These are phyloP conservation scores for Nephotettix cincticeps DNA, from an alignment of 1,140 invertebrate species.

Conservation along the genomic window DNA sequence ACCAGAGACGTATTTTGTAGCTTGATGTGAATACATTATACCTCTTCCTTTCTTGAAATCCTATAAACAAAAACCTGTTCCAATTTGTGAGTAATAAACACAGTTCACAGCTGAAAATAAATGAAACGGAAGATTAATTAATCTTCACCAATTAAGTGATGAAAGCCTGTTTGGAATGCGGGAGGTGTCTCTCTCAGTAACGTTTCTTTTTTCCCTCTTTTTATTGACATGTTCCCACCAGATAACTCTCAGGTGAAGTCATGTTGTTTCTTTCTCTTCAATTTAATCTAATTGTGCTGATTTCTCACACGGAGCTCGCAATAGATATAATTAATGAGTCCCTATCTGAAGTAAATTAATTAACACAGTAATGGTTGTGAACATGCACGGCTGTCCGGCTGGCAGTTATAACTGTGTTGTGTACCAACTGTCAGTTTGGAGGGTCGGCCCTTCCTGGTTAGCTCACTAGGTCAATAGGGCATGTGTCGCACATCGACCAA, in stretches of 20 bases:
- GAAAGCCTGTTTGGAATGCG: not conserved
- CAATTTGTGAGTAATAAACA: not conserved
- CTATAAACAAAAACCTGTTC: no score
- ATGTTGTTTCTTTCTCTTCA: constrained; percentile 1
- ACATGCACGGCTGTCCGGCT: not conserved
- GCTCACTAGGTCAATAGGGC: constrained; percentile 13
- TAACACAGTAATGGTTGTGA: not conserved
- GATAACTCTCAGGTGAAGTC: not conserved
- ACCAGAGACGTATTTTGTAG: no score
- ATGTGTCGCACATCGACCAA: not conserved
- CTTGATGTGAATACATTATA: no score
- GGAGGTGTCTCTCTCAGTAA: not conserved
- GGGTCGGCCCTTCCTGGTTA: not conserved
- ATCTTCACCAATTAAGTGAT: not conserved
- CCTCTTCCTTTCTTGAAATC: no score
- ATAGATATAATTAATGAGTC: not conserved
- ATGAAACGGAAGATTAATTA: not conserved
- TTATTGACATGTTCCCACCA: not conserved
- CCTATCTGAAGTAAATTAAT: constrained; percentile 1
- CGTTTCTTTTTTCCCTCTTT: not conserved
- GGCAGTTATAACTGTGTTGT: no score
- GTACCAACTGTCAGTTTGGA: not conserved
- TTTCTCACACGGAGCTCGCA: not conserved
- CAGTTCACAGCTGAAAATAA: not conserved
- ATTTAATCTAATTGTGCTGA: constrained; percentile 4